These are phyloP conservation scores for Rhorus exstirpatorius DNA, from an alignment of 2,888 invertebrate genomes.

Conservation along the genomic window DNA sequence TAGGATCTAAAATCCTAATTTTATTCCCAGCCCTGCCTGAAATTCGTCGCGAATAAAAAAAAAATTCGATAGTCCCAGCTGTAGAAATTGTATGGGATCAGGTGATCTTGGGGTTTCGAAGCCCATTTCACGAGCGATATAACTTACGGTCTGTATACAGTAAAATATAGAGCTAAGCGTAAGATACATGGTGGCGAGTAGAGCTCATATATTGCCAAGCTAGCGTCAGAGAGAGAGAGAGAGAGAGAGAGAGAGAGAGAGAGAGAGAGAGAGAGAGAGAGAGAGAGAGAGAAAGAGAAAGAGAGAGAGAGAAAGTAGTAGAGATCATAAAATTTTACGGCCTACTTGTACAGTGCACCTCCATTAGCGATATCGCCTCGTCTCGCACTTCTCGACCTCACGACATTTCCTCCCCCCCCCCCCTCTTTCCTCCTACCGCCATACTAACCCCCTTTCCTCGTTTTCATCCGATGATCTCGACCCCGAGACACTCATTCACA, in stretches of 20 bases:
- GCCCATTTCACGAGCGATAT: conserved; percentile 64
- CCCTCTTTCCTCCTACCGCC: conserved; percentile 26
- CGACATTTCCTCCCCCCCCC: conserved; percentile 61
- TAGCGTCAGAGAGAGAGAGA: conserved; percentile 33
- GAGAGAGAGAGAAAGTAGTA: conserved; percentile 47
- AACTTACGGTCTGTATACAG: conserved; percentile 52
- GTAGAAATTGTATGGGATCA: conserved; percentile 53
- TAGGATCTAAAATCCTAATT: conserved; percentile 22
- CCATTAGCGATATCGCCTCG: conserved; percentile 80
- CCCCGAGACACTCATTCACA: conserved; percentile 31
- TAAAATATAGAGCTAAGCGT: conserved; percentile 37
- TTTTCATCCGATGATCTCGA: conserved; percentile 39
- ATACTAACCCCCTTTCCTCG: conserved; percentile 36
- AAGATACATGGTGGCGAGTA: conserved; percentile 46
- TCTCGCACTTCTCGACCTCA: conserved; percentile 68
- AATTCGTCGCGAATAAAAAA: conserved; percentile 22
- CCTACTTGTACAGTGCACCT: conserved; percentile 79
- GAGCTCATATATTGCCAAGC: conserved; percentile 36
- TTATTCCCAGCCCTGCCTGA: conserved; percentile 30
- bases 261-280: conserved; percentile 11
- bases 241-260: conserved; percentile 52
- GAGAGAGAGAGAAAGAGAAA: conserved; percentile 10
- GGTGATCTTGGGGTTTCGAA: conserved; percentile 59
- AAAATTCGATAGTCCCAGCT: conserved; percentile 53
- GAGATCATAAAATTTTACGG: conserved; percentile 81